phyloP scores from a whole-genome alignment of 2,797 vertebrate species.

The Coreius guichenoti region DNA sequence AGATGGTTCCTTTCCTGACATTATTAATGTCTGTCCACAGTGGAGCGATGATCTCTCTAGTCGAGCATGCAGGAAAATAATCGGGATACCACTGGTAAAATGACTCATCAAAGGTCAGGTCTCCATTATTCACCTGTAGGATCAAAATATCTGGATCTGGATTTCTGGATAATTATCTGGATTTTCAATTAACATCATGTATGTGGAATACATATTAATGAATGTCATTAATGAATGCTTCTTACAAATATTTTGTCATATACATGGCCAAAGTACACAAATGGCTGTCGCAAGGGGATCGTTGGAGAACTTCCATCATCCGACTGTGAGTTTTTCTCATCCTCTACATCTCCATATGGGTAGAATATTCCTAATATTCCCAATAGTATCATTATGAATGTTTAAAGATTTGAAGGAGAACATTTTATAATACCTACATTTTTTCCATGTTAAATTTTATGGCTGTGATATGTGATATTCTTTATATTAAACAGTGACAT shows the following conservation, averaged over 20 bases:
- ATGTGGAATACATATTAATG: neutral
- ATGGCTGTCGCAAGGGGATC: neutral
- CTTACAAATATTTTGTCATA: constrained; percentile 26
- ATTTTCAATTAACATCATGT: neutral
- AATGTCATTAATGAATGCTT: neutral
- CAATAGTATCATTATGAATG: neutral
- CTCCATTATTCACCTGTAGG: constrained; percentile 3
- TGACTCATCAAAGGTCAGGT: neutral
- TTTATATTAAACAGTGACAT: neutral
- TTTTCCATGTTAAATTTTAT: neutral
- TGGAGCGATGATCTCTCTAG: constrained; percentile 33
- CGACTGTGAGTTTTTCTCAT: neutral
- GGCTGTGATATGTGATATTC: neutral
- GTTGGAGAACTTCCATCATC: neutral
- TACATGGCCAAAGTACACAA: neutral
- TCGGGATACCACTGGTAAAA: neutral
- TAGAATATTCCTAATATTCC: neutral
- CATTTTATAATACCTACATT: neutral
- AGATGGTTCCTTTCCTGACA: neutral
- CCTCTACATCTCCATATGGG: neutral
- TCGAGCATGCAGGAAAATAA: neutral
- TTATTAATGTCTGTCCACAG: constrained; percentile 30
- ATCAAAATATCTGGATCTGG: neutral
- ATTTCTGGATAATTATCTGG: neutral
- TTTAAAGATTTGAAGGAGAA: neutral